These are phyloP conservation scores for Tethya wilhelma DNA, from an alignment of 37 sponge, comb jelly and placozoan genomes.

Conservation along the genomic window DNA sequence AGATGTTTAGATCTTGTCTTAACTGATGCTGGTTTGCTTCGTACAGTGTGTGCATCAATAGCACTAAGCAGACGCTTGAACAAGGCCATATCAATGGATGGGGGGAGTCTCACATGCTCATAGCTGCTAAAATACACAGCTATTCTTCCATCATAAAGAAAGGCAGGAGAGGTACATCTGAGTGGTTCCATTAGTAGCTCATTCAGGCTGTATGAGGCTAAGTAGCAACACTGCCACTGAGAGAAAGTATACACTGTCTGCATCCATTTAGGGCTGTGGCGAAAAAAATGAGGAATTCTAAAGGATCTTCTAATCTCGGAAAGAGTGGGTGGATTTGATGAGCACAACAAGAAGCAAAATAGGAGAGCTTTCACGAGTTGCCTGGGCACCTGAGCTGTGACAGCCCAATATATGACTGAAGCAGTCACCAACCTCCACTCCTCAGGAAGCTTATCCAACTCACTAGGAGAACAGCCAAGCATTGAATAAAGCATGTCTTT, in stretches of 20 bases:
- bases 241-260: conserved; percentile 35
- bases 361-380: conserved; percentile 41
- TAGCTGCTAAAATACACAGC: conserved; percentile 15
- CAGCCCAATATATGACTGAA: conserved; percentile 30
- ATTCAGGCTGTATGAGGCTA: conserved; percentile 29
- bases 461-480: background rate
- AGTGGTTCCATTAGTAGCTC: conserved; percentile 52
- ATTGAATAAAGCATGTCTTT: conserved; percentile 12
- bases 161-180: conserved; percentile 17
- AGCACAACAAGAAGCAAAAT: conserved; percentile 33
- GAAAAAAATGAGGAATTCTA: conserved; percentile 10
- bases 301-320: background rate
- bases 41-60: too few relatives aligned
- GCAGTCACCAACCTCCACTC: conserved; percentile 29
- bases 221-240: conserved; percentile 74
- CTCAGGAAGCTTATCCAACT: background rate
- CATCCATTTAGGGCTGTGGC: conserved; percentile 39
- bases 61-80: too few relatives aligned
- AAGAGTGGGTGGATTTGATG: background rate
- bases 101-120: too few relatives aligned
- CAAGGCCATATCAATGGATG: too few relatives aligned
- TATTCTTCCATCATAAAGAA: conserved; percentile 60
- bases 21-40: too few relatives aligned
- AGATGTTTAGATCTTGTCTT: too few relatives aligned
- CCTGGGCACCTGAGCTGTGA: background rate